Evolutionary conservation across 2,113 vertebrate species (phyloP).

Genomic region (Rattus rattus): DNA sequence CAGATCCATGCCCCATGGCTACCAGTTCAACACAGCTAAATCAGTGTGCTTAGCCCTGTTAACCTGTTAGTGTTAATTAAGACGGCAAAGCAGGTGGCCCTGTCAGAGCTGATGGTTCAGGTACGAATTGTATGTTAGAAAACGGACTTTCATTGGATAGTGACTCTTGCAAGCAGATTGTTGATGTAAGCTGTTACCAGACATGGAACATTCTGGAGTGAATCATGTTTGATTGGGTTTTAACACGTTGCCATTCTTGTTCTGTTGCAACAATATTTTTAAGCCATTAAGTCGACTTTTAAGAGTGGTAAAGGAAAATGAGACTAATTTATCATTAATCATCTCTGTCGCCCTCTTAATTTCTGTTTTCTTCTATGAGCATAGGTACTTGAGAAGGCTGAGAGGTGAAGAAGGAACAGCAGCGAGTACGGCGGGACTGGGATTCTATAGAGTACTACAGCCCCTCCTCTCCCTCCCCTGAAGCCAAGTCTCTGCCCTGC

Average conservation of each 20-base stretch:
- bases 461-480: not conserved
- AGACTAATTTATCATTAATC: constrained; percentile 53
- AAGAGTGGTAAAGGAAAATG: constrained; percentile 50
- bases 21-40: constrained; percentile 4
- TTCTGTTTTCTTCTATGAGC: constrained; percentile 24
- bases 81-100: not conserved
- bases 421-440: not conserved
- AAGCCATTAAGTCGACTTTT: constrained; percentile 59
- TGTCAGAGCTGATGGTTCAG: not conserved
- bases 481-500: not conserved
- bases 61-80: constrained; percentile 31
- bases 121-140: not conserved
- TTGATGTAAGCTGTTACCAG: constrained; percentile 42
- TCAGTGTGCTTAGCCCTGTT: not conserved
- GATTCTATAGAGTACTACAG: not conserved
- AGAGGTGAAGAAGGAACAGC: not conserved
- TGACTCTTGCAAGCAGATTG: not conserved
- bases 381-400: not conserved
- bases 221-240: constrained; percentile 53
- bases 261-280: constrained; percentile 9
- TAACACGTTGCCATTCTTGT: constrained; percentile 46
- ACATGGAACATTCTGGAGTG: constrained; percentile 44
- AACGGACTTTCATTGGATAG: not conserved
- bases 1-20: not conserved
- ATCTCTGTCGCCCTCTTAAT: constrained; percentile 47